phyloP scores from a whole-genome alignment of 2,888 invertebrate species.

The Cheilosia variabilis region DNA sequence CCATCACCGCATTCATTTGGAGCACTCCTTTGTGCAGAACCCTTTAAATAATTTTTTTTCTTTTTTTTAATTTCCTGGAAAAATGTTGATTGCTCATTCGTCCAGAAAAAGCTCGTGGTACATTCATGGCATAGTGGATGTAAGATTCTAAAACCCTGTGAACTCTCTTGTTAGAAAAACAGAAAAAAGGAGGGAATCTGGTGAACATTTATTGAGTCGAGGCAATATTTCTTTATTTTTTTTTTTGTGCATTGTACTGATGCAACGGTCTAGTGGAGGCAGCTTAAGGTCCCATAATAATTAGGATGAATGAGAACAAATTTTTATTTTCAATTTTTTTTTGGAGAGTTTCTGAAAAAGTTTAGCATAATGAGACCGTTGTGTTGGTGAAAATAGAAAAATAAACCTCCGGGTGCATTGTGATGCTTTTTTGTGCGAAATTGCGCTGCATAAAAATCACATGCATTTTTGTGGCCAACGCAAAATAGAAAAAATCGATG shows the following conservation, averaged over 20 bases:
- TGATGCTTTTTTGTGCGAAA: no score
- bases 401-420: no score
- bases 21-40: conserved; percentile 48
- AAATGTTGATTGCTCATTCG: conserved; percentile 63
- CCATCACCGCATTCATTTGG: conserved; percentile 37
- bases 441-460: no score
- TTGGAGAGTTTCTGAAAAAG: conserved; percentile 12
- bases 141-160: conserved; percentile 22
- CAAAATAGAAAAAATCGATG: no score
- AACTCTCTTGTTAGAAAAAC: conserved; percentile 21
- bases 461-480: no score
- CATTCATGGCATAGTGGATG: conserved; percentile 45
- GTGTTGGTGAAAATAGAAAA: background rate
- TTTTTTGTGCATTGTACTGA: conserved; percentile 20
- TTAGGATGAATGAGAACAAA: conserved; percentile 56
- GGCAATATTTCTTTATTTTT: background rate
- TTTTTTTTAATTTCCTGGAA: conserved; percentile 7
- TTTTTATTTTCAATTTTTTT: conserved; percentile 7
- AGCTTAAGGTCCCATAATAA: conserved; percentile 52
- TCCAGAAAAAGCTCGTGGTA: conserved; percentile 26
- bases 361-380: conserved; percentile 49
- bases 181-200: background rate
- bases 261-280: conserved; percentile 40
- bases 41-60: conserved; percentile 5
- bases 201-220: conserved; percentile 44